A percentile compares a stretch with the other conserved stretches of the same genome.
Evolutionary conservation across 2,888 invertebrate species (phyloP).

Genomic region (Subacronicta megacephala): DNA sequence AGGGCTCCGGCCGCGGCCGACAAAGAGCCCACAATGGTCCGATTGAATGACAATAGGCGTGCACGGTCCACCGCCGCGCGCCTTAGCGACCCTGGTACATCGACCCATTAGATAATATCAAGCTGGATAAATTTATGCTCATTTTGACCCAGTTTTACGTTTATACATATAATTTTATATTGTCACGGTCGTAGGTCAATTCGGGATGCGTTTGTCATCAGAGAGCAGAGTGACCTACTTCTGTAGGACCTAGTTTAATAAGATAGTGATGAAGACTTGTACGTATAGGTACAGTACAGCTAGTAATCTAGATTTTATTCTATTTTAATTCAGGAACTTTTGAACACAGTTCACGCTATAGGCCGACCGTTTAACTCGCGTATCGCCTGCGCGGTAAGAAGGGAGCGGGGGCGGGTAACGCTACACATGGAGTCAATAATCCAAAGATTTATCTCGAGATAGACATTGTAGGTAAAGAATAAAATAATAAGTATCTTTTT

Average conservation of each 20-base stretch:
- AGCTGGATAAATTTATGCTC: conserved; percentile 72
- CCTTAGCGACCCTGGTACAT: conserved; percentile 67
- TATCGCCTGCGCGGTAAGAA: too few species aligned
- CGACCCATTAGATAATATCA: conserved; percentile 62
- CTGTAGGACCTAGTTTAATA: conserved; percentile 19
- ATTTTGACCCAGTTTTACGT: conserved; percentile 72
- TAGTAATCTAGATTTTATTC: not conserved
- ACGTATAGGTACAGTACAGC: not conserved
- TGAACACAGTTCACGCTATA: too few species aligned
- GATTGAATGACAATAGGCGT: conserved; percentile 85
- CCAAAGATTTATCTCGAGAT: too few species aligned
- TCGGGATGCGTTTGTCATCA: conserved; percentile 47
- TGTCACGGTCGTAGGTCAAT: conserved; percentile 72
- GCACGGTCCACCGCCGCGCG: conserved; percentile 76
- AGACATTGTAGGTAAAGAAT: too few species aligned
- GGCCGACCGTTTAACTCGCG: too few species aligned
- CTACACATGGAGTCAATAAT: too few species aligned
- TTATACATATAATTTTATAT: conserved; percentile 70
- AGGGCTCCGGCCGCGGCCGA: conserved; percentile 64
- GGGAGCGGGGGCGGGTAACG: too few species aligned
- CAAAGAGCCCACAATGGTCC: conserved; percentile 79
- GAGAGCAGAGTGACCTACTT: conserved; percentile 35
- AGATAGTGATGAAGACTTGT: conserved; percentile 6
- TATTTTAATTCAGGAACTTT: too few species aligned
- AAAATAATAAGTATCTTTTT: too few species aligned